Base-by-base conservation (phyloP, 2,113 vertebrate species). In the Prunella himalayana region DNA sequence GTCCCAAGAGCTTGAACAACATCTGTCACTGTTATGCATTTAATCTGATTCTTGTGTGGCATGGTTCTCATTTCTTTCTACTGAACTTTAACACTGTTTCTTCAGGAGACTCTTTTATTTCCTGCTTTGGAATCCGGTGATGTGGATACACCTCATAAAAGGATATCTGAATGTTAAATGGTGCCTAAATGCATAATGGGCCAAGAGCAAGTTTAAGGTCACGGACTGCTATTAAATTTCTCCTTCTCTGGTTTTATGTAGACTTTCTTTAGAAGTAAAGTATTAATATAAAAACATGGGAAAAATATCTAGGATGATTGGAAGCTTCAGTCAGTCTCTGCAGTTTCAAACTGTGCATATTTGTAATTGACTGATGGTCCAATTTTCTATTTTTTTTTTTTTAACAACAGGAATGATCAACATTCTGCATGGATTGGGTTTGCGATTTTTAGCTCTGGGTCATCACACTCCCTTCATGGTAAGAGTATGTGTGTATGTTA, bases 391-490 rank as follows among this genome's bases (percentile, higher is more conserved):
- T 73, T 41, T 22, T 33, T 42, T 23, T 23, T 47, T 63, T 56
- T 33, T 59, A 44, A 66, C 39, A 92, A 60, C 70, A 99, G 99
- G 99, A 91, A 99, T 99, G 99, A 99, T 99, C 81, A 99, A 99
- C 93, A 99, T 99, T 96, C 96, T 99, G 27, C 99, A 99, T 41
- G 99, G 99, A 37, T 94, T 99, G 93, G 99, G 99, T 12, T 97
- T 99, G 84, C 98, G 99, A 44, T 99, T 99, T 94, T 98, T 99
- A 94, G 99, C 99, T 60, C 97, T 99, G 25, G 99, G 99, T 65
- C 99, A 99, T 91, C 98, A 99, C 92, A 99, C 99, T 45, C 99
- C 99, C 53, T 99, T 99, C 94, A 99, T 99, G 99, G 99, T 99
- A 96, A 98, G 97, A 85, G 7, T 54, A 22, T 47, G 49, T 50